These are phyloP conservation scores for Lagopus muta DNA, from an alignment of 2,113 vertebrate genomes.

Conservation along the genomic window DNA sequence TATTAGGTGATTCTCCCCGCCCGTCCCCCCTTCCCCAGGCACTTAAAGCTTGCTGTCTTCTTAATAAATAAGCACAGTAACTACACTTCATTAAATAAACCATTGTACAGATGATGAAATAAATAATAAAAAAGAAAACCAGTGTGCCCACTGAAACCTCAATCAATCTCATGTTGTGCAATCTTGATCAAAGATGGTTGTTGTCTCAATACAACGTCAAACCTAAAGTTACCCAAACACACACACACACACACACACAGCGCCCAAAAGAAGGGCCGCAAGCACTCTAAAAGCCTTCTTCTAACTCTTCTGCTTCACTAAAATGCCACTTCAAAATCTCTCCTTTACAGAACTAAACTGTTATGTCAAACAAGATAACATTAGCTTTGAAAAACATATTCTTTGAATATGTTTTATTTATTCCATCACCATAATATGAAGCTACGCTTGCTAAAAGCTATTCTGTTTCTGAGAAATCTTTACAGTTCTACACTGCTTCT, in stretches of 20 bases:
- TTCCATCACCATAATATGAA: slow-evolving; percentile 31
- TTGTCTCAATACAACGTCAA: neutral
- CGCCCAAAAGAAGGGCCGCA: neutral
- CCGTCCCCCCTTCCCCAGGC: slow-evolving; percentile 63
- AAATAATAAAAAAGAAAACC: neutral
- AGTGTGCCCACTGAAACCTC: neutral
- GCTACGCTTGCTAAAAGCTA: slow-evolving; percentile 60
- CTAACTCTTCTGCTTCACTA: neutral
- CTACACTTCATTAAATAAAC: slow-evolving; percentile 69
- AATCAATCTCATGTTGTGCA: slow-evolving; percentile 20
- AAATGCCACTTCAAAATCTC: slow-evolving; percentile 30
- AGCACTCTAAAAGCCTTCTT: slow-evolving; percentile 20
- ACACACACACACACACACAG: neutral
- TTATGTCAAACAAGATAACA: slow-evolving; percentile 15
- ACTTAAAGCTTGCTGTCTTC: slow-evolving; percentile 74
- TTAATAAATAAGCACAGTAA: slow-evolving; percentile 68
- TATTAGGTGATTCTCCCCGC: slow-evolving; percentile 15
- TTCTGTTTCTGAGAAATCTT: slow-evolving; percentile 62
- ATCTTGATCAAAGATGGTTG: neutral
- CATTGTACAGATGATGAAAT: slow-evolving; percentile 24
- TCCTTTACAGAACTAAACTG: slow-evolving; percentile 52
- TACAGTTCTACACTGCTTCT: slow-evolving; percentile 25
- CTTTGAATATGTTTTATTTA: slow-evolving; percentile 40
- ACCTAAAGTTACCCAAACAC: neutral
- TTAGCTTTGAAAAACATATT: slow-evolving; percentile 41